Conservation (phyloP, 2,797 vertebrate genomes). For the Cyprinella venusta region DNA sequence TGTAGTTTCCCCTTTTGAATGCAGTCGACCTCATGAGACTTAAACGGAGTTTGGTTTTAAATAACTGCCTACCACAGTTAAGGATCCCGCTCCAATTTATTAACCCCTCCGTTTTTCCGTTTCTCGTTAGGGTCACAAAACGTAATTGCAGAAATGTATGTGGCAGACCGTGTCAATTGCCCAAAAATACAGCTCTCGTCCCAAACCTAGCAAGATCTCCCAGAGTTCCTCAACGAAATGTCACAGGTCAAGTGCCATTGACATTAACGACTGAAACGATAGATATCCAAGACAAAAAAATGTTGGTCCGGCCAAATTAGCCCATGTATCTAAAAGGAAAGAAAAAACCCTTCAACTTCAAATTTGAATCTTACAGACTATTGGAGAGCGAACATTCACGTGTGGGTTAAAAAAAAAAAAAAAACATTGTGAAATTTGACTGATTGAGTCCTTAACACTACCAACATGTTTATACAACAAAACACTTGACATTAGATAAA, state of each 20-base stretch:
- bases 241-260: background rate
- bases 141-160: background rate
- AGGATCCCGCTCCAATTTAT: background rate
- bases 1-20: conserved; percentile 17
- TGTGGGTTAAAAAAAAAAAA: background rate
- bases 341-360: background rate
- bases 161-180: background rate
- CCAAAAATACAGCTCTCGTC: background rate
- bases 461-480: conserved; percentile 12
- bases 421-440: conserved; percentile 1
- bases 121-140: conserved; percentile 6
- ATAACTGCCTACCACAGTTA: conserved; percentile 9
- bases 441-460: background rate
- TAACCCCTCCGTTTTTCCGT: background rate
- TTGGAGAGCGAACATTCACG: background rate
- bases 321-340: conserved; percentile 9
- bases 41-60: background rate
- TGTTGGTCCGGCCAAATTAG: conserved; percentile 72
- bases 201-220: conserved; percentile 10
- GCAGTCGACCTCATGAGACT: background rate
- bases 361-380: background rate
- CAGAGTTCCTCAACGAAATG: conserved; percentile 2
- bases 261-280: background rate
- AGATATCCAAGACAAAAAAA: conserved; percentile 45
- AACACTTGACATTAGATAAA: conserved; percentile 14